Evolutionary conservation across 2,797 vertebrate species (phyloP).

Genomic region (Uromys caudimaculatus): DNA sequence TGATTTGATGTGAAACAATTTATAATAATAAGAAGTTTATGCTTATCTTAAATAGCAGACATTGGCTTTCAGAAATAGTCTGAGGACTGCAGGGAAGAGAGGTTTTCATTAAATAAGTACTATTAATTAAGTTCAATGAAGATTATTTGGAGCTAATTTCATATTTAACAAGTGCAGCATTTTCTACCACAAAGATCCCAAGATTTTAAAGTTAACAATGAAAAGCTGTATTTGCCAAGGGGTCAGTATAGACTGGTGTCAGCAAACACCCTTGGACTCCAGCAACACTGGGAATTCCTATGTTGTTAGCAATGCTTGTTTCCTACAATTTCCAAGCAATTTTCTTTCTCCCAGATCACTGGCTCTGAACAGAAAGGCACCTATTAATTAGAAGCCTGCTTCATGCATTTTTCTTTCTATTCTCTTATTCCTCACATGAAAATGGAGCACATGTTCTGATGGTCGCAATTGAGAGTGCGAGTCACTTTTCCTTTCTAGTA

Average conservation of each 20-base stretch:
- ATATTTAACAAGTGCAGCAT: slow-evolving; percentile 27
- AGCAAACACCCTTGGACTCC: not conserved
- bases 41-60: slow-evolving; percentile 13
- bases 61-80: slow-evolving; percentile 7
- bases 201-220: slow-evolving; percentile 11
- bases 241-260: not conserved
- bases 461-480: not conserved
- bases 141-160: slow-evolving; percentile 14
- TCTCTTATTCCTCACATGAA: not conserved
- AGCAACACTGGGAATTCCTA: not conserved
- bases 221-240: not conserved
- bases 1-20: not conserved
- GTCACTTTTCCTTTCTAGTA: not conserved
- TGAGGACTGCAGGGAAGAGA: not conserved
- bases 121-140: slow-evolving; percentile 53
- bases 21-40: not conserved
- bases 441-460: not conserved
- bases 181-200: not conserved
- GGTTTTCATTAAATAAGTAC: slow-evolving; percentile 46
- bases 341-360: not conserved
- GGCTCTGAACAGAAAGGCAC: not conserved
- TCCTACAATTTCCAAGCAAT: not conserved
- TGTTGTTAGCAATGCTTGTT: not conserved
- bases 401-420: not conserved
- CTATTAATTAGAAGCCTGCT: not conserved